These are phyloP conservation scores for Erebia aethiops DNA, from an alignment of 2,888 invertebrate species.

Conservation along the genomic window DNA sequence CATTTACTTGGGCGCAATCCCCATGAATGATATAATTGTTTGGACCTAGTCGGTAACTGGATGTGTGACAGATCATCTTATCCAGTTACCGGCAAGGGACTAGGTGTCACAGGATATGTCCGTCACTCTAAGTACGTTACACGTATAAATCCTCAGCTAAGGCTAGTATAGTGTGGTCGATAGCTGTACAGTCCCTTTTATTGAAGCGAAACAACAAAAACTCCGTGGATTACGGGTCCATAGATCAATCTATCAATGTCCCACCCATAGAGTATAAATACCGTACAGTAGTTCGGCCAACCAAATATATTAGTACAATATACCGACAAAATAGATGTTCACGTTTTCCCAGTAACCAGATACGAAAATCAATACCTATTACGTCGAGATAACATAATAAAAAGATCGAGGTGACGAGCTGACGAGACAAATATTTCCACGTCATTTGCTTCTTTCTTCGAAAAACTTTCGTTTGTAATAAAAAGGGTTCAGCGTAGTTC, in stretches of 20 bases:
- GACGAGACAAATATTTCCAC: conserved; percentile 11
- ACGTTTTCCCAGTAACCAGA: not conserved
- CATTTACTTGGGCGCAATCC: too few relatives aligned
- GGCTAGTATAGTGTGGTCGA: not conserved
- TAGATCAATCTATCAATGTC: conserved; percentile 18
- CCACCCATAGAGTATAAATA: too few relatives aligned
- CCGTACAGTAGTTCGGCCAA: conserved; percentile 2
- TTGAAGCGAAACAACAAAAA: conserved; percentile 10
- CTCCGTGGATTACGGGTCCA: conserved; percentile 4
- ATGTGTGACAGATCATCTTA: too few relatives aligned
- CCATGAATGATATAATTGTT: too few relatives aligned
- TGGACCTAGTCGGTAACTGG: too few relatives aligned
- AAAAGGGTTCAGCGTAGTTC: conserved; percentile 24
- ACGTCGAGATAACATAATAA: conserved; percentile 11
- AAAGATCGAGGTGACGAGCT: not conserved
- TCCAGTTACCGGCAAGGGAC: too few relatives aligned
- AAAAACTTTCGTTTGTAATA: conserved; percentile 27
- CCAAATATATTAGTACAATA: not conserved
- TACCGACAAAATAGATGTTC: conserved; percentile 2
- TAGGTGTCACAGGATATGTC: too few relatives aligned
- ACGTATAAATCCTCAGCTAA: not conserved
- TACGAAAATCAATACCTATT: conserved; percentile 1
- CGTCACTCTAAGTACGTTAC: too few relatives aligned
- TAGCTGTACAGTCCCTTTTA: not conserved
- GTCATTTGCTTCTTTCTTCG: conserved; percentile 19